Conservation (phyloP, 23 tunicate species). For the Pegea sp. region DNA sequence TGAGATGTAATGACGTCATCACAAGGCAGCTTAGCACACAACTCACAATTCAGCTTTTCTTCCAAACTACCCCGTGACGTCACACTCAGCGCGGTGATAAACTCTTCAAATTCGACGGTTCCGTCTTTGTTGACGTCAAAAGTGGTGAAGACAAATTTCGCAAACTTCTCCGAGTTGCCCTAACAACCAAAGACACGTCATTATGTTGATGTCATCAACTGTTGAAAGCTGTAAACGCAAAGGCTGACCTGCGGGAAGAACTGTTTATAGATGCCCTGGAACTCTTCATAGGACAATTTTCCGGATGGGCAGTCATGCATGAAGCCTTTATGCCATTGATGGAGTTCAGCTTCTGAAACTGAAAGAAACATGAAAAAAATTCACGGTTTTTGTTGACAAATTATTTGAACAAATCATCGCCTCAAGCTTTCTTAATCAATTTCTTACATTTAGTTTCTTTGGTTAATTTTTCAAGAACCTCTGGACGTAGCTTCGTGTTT, state of each 20-base stretch:
- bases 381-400: background rate
- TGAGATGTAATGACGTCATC: background rate
- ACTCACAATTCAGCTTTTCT: slow-evolving; percentile 89
- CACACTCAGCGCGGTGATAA: slow-evolving; percentile 79
- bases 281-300: slow-evolving; percentile 73
- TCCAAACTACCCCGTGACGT: slow-evolving; percentile 92
- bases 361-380: background rate
- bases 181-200: slow-evolving; percentile 1
- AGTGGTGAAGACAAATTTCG: slow-evolving; percentile 88
- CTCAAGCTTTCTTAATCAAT: background rate
- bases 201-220: too few species aligned
- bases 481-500: slow-evolving; percentile 62
- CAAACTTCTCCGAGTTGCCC: slow-evolving; percentile 88
- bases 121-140: slow-evolving; percentile 98
- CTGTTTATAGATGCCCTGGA: slow-evolving; percentile 91
- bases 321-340: slow-evolving; percentile 96
- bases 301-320: slow-evolving; percentile 96
- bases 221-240: too few species aligned
- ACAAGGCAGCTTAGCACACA: slow-evolving; percentile 2
- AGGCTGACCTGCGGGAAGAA: slow-evolving; percentile 87
- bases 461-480: slow-evolving; percentile 45
- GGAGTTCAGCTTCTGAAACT: slow-evolving; percentile 88
- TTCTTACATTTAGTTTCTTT: slow-evolving; percentile 73
- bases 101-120: slow-evolving; percentile 92
- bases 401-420: background rate